Base-by-base conservation (phyloP, 1,140 invertebrate genomes). In the Drosophila arawakana region DNA sequence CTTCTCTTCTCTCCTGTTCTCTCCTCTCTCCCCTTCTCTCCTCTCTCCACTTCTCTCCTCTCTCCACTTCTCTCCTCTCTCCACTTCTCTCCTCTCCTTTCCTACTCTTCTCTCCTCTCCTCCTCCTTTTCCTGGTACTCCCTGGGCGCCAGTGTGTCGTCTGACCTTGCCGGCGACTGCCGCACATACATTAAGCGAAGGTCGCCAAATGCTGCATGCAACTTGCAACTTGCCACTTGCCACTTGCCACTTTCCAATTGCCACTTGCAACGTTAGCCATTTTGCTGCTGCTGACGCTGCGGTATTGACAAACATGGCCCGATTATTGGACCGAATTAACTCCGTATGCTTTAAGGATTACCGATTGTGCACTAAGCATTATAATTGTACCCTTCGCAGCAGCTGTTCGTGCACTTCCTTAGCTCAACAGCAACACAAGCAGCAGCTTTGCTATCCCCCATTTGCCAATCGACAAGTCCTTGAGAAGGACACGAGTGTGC, bases 101-200 rank as follows among this genome's bases (percentile, higher is more conserved):
- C 13, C 25, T 9, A n/a, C 25, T 30, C 6, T 30, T 3, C 3
- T 3, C 25, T 30, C 25, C 25, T 13, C 10, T 7, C 52, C n/a
- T 18, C 11, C 11, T 47, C 46, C 9, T 7, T 13, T 46, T 21
- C 25, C 13, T 9, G 8, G 8, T 13, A 4, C 1, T 35, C n/a
- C n/a, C 43, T 35, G 21, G 21, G 13, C 39, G 35, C 34, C 65
- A 34, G 18, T n/a, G 35, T 21, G 49, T 34, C 65, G 65, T 35
- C 7, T 39, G 41, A 39, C 47, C 70, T 59, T 59, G 47, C 54
- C 54, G 47, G 8, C 25, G 41, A 18, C 41, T 25, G 72, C 66
- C n/a, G 57, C 55, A 74, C 72, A 74, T 57, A 30, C 25, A 69
- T 70, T 66, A 69, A 49, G 43, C 37, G 60, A 47, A 39, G 21